Evolutionary conservation across 2,113 vertebrate genomes (phyloP).

Genomic region (Genyomyrus donnyi): DNA sequence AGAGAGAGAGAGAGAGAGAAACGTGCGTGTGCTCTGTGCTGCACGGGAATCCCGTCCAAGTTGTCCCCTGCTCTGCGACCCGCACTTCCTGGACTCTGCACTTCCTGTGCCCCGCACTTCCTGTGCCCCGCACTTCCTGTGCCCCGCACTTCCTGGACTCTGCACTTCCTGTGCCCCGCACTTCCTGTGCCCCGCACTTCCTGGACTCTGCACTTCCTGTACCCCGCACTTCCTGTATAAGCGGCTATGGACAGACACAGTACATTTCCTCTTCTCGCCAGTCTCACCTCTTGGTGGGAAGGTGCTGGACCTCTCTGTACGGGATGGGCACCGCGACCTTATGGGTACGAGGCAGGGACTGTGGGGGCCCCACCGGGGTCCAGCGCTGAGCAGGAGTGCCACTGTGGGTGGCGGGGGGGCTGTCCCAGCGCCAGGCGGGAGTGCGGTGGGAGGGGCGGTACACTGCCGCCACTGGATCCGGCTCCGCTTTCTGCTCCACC

Average conservation of each 20-base stretch:
- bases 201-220: neutral
- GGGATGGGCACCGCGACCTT: constrained; percentile 62
- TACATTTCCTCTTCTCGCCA: neutral
- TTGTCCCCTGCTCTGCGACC: neutral
- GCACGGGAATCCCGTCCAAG: neutral
- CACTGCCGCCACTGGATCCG: constrained; percentile 60
- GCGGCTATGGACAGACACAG: neutral
- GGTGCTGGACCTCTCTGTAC: constrained; percentile 72
- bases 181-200: too few species aligned
- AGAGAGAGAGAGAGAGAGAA: neutral
- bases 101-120: too few species aligned
- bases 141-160: too few species aligned
- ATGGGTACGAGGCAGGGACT: constrained; percentile 54
- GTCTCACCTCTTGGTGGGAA: constrained; percentile 71
- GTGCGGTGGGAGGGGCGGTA: constrained; percentile 69
- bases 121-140: too few species aligned
- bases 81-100: neutral
- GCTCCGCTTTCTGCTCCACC: constrained; percentile 68
- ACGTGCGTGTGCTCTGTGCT: neutral
- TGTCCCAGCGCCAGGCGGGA: constrained; percentile 74
- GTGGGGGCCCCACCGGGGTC: constrained; percentile 50
- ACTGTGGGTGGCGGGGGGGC: constrained; percentile 62
- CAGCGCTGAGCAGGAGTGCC: constrained; percentile 62
- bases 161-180: too few species aligned
- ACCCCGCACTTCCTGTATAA: neutral